A percentile compares a stretch with the other conserved stretches of the same genome.
These are phyloP conservation scores for Epinephelus lanceolatus DNA, from an alignment of 2,113 vertebrate genomes.

Conservation along the genomic window DNA sequence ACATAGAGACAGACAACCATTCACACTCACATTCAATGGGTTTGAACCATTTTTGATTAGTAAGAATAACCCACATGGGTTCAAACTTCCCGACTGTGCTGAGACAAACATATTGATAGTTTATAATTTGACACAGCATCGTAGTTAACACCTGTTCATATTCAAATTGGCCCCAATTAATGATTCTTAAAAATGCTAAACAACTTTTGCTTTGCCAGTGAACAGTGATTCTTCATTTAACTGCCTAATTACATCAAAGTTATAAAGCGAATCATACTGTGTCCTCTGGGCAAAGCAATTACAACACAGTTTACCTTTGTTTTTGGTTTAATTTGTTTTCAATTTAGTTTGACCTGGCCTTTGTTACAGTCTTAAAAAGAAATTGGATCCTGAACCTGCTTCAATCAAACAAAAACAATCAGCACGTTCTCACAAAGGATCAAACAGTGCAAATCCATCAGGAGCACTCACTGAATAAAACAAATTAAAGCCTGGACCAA, in stretches of 20 bases:
- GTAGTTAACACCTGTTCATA: background rate
- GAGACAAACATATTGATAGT: background rate
- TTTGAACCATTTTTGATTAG: too few species aligned
- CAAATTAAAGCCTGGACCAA: constrained; percentile 28
- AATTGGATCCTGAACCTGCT: constrained; percentile 12
- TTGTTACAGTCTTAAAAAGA: constrained; percentile 4
- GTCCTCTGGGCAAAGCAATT: constrained; percentile 8
- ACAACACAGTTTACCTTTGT: constrained; percentile 1
- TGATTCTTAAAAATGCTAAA: background rate
- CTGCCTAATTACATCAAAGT: constrained; percentile 13
- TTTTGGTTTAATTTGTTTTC: constrained; percentile 25
- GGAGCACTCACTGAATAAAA: constrained; percentile 20
- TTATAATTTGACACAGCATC: background rate
- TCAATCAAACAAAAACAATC: constrained; percentile 46
- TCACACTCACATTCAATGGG: too few species aligned
- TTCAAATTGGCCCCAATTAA: background rate
- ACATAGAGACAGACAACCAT: too few species aligned
- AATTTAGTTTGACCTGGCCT: background rate
- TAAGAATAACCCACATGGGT: background rate
- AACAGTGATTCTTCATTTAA: background rate
- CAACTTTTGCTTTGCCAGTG: background rate
- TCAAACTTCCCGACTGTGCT: background rate
- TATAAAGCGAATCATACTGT: background rate
- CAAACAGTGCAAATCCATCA: constrained; percentile 24
- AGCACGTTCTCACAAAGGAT: constrained; percentile 12